Base-by-base conservation (phyloP, 2,113 vertebrate species). In the Calyptommatus sinebrachiatus region DNA sequence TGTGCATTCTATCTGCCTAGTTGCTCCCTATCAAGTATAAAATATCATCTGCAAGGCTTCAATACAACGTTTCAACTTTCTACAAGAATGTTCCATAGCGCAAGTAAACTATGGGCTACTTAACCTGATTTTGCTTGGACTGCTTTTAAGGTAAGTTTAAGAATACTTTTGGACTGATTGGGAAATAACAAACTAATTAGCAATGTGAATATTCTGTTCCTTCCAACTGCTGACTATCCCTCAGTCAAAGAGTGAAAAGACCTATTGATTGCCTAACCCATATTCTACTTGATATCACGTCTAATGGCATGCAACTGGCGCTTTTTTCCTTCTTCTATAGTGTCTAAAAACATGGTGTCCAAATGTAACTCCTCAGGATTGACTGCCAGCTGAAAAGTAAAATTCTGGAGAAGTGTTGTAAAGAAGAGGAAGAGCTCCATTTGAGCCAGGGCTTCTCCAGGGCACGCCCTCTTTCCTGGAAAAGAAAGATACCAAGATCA, bases 371-470 rank as follows among this genome's bases (percentile, higher is more conserved):
- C 86, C 6, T n/a, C 0, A 1, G 81, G 22, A 6, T 88, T 45
- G 0, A 0, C 0, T 0, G 60, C 66, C 0, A 83, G 28, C 70
- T 84, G 83, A 76, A 91, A 89, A 73, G 79, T 91, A 84, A 91
- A 92, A 60, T n/a, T 88, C 81, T 92, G 91, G 53, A 92, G 86
- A 69, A 92, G 78, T 0, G 78, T 90, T 74, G 86, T 79, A 62
- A 91, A 80, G 82, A 90, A 91, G 1, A 92, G 87, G 83, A 92
- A 92, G 71, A 91, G 85, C 84, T 91, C 88, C 0, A 87, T 90
- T 70, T 78, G 81, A 62, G 90, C 91, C 74, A 91, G 83, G 0
- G 79, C 87, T 75, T 90, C 91, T 5, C 90, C 91, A 0, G 88
- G 87, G 71, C 89, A 92, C 48, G 84, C 75, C 41, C 90, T 14